Evolutionary conservation across 2,113 vertebrate species (phyloP), one percentile per base, ranked within the genome.

Genomic region (Psammodynastes pulverulentus): DNA sequence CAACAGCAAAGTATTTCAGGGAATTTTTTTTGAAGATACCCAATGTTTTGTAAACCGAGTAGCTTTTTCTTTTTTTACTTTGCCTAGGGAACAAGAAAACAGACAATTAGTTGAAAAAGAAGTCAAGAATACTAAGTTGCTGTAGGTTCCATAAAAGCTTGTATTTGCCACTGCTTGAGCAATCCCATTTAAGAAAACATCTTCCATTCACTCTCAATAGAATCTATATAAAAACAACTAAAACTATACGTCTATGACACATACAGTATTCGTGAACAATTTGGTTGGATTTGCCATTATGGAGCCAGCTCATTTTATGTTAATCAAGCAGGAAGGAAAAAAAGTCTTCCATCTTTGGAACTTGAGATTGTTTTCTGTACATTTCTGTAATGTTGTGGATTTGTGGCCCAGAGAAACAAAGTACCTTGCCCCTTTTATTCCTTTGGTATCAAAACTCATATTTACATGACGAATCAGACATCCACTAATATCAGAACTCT

Each of bases 11-110:
- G 86, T 51, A 17, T 53, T 54, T 89, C 24, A 3, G 85, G 90
- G 46, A 54, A 29, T 86, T 86, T 96, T 94, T 90, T 97, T 98
- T 94, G 95, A 96, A 93, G 97, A 92, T 12, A 98, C 89, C 98
- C 98, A 99, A 0, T 89, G 96, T 92, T 97, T 98, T 93, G 97
- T 98, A 95, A 98, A 97, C 92, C 96, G 98, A 91, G 94, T 94
- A 39, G 98, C 98, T 96, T 97, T 98, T 91, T 97, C 94, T 93
- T 98, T 99, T 92, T 97, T 91, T 45, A 98, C 94, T 56, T 93
- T 89, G 17, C 97, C 99, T 99, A 89, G 5, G 93, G 85, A 3
- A 93, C 92, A 5, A 92, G 23, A 94, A 96, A 89, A 84, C 92
- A 94, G 3, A 53, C 46, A 62, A 10, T 84, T 84, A 89, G 29